Evolutionary conservation across 2,113 vertebrate species (phyloP), one percentile per base, ranked within the genome.

Genomic region (Eulemur macaco): DNA sequence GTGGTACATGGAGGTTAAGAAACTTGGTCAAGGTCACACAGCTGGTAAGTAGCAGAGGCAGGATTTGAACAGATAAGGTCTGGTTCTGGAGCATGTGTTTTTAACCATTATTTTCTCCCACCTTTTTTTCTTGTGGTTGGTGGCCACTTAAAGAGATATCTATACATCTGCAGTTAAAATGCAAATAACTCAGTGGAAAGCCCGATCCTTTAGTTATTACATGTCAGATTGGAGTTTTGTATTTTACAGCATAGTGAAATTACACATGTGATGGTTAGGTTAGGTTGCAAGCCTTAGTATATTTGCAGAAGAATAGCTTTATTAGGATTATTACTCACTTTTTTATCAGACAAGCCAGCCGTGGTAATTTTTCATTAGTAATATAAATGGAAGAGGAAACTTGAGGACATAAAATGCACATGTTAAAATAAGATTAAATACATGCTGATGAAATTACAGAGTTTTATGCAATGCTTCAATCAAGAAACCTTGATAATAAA

Each of bases 281-380:
- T 91, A 42, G 86, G 81, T 90, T 94, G 68, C 47, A 89, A 86
- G 80, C 45, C 87, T 80, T 83, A 86, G 34, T 45, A 6, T 71
- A 20, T 97, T 42, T 92, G 69, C 96, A 93, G 91, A 95, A 86
- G 74, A 97, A 88, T 69, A 95, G 54, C 83, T 96, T 77, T 54
- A 39, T 50, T 97, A 71, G 78, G 76, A 89, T 84, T 95, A 93
- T 64, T 92, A 52, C 90, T 96, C 86, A 95, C 64, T 96, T 83
- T 97, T 97, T 63, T 52, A 82, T 94, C 47, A 86, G 66, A 80
- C 34, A 96, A 80, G 37, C 77, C 54, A 17, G 17, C 29, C 63
- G 56, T 96, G 87, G 18, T 83, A 60, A 42, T 90, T 96, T 97
- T 96, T 96, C 88, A 94, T 92, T 92, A 92, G 91, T 78, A 86